Evolutionary conservation across 2,797 vertebrate genomes (phyloP).

Genomic region (Dromococcyx pavoninus): DNA sequence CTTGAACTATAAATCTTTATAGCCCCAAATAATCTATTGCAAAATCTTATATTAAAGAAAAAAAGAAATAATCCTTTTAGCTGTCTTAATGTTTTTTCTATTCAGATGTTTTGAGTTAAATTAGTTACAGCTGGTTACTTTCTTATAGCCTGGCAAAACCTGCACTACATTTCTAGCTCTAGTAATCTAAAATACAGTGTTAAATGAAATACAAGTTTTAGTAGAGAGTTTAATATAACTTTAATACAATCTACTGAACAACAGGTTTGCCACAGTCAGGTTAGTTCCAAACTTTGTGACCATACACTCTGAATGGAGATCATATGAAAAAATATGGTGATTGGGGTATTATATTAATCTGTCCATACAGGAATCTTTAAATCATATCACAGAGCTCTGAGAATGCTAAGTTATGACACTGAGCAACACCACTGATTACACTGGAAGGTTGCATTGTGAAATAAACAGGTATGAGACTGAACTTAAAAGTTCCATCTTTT

Average conservation of each 20-base stretch:
- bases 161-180: background rate
- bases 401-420: background rate
- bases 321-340: background rate
- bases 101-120: background rate
- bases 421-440: background rate
- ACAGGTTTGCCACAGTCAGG: background rate
- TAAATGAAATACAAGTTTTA: background rate
- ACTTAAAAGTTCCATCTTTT: background rate
- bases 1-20: background rate
- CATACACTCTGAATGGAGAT: background rate
- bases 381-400: background rate
- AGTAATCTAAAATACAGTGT: background rate
- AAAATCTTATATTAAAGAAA: background rate
- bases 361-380: background rate
- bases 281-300: background rate
- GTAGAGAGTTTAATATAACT: background rate
- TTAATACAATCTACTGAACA: background rate
- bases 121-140: background rate
- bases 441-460: background rate
- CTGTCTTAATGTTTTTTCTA: background rate
- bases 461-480: background rate
- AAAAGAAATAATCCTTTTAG: background rate
- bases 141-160: background rate
- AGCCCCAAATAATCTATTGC: background rate
- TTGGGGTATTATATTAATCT: background rate